Evolutionary conservation across 2,888 invertebrate species (phyloP).

Genomic region (Pyrgus malvae): DNA sequence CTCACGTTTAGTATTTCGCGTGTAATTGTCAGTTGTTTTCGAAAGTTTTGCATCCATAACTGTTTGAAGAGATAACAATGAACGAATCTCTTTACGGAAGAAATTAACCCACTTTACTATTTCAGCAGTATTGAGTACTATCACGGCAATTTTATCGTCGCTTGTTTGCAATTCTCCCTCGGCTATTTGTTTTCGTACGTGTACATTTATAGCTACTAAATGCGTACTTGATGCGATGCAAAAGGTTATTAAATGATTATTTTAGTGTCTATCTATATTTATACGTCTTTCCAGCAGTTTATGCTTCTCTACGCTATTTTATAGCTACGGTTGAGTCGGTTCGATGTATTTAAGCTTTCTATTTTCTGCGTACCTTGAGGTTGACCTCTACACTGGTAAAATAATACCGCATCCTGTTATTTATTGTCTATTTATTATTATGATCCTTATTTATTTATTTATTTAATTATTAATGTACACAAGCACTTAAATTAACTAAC

Average conservation of each 20-base stretch:
- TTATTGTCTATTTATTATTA: no score
- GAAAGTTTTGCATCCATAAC: slow-evolving; percentile 21
- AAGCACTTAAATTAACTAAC: no score
- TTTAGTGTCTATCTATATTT: slow-evolving; percentile 10
- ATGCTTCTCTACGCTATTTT: neutral
- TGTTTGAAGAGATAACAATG: slow-evolving; percentile 23
- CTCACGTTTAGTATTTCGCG: slow-evolving; percentile 20
- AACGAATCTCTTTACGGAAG: slow-evolving; percentile 27
- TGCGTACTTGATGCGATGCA: slow-evolving; percentile 30
- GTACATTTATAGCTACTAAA: slow-evolving; percentile 38
- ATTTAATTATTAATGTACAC: no score
- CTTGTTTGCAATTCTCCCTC: slow-evolving; percentile 27
- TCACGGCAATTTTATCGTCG: slow-evolving; percentile 28
- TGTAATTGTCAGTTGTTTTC: slow-evolving; percentile 26
- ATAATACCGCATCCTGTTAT: neutral
- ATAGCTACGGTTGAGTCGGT: neutral
- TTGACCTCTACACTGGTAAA: neutral
- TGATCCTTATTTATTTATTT: no score
- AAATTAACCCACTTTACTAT: slow-evolving; percentile 32
- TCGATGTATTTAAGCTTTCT: neutral
- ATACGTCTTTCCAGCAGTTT: neutral
- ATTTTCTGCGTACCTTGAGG: neutral
- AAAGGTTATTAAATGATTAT: slow-evolving; percentile 20
- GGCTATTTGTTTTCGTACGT: slow-evolving; percentile 33
- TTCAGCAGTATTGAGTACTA: slow-evolving; percentile 24